A percentile compares a stretch with the other conserved stretches of the same genome.
phyloP scores from a whole-genome alignment of 2,888 invertebrate genomes.

The Polymixis lichenea region DNA sequence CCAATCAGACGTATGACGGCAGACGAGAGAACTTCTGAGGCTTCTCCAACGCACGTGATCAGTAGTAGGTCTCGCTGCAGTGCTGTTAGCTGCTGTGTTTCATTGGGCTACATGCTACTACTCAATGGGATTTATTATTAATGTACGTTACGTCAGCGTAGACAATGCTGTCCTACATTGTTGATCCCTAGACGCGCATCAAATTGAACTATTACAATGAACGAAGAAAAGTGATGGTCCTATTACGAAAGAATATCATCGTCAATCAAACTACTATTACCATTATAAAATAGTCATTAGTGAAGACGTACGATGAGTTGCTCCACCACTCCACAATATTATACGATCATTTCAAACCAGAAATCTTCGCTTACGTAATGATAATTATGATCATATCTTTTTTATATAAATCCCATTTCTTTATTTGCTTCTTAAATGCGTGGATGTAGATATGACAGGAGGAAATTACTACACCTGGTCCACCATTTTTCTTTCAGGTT shows the following conservation, averaged over 20 bases:
- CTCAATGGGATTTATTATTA: constrained; percentile 58
- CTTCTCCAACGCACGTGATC: constrained; percentile 74
- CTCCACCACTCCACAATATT: constrained; percentile 42
- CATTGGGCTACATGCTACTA: constrained; percentile 44
- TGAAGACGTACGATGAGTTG: constrained; percentile 55
- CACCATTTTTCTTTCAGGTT: constrained; percentile 55
- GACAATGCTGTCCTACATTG: constrained; percentile 55
- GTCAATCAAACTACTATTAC: constrained; percentile 61
- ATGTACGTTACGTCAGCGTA: constrained; percentile 34
- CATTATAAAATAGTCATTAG: constrained; percentile 66
- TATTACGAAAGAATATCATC: constrained; percentile 67
- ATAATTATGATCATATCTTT: constrained; percentile 46
- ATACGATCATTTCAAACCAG: constrained; percentile 54
- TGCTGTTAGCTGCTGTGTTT: constrained; percentile 62
- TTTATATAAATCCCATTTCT: constrained; percentile 45
- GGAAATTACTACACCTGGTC: constrained; percentile 54
- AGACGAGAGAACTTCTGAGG: constrained; percentile 69
- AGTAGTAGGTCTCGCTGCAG: constrained; percentile 49
- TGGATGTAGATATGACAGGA: constrained; percentile 36
- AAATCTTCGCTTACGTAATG: constrained; percentile 57
- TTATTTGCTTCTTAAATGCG: constrained; percentile 41
- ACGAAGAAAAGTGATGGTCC: constrained; percentile 43
- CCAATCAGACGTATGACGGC: constrained; percentile 73
- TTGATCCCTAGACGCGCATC: constrained; percentile 49
- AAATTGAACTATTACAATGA: constrained; percentile 55